These are phyloP conservation scores for Oscheius sp. DNA, from an alignment of 2,888 invertebrate species.

Conservation along the genomic window DNA sequence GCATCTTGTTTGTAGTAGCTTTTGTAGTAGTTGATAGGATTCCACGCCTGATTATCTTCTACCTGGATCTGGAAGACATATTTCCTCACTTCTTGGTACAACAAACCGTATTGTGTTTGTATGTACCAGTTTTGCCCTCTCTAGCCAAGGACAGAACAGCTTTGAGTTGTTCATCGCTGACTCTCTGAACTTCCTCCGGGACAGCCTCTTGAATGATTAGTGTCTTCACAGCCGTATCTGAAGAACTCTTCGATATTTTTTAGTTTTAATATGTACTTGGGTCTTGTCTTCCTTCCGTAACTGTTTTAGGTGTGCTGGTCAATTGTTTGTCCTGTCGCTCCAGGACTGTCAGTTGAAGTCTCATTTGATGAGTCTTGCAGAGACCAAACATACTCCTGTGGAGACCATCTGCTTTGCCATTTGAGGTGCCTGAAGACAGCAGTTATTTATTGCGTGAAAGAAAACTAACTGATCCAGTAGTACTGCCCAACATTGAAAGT, in stretches of 20 bases:
- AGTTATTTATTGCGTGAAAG: background rate
- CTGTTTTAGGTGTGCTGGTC: background rate
- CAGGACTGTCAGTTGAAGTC: constrained; percentile 17
- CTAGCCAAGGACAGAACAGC: constrained; percentile 11
- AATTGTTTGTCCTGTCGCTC: constrained; percentile 6
- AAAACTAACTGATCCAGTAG: constrained; percentile 32
- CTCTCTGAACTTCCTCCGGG: background rate
- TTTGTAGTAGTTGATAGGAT: constrained; percentile 5
- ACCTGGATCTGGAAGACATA: background rate
- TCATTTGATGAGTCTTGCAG: constrained; percentile 25
- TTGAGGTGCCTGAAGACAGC: constrained; percentile 29
- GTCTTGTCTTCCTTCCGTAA: background rate
- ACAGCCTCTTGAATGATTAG: background rate
- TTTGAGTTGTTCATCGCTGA: constrained; percentile 14
- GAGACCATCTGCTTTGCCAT: constrained; percentile 12
- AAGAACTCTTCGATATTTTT: background rate
- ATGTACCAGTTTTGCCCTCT: constrained; percentile 20
- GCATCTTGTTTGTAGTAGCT: constrained; percentile 17
- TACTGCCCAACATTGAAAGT: constrained; percentile 16
- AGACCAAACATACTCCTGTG: constrained; percentile 27
- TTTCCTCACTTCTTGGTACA: no score
- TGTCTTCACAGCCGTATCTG: background rate
- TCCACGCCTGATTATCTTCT: constrained; percentile 11
- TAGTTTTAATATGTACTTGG: background rate
- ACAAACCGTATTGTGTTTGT: constrained; percentile 9